These are phyloP conservation scores for Phoxinus phoxinus DNA, from an alignment of 2,113 vertebrate species.

Conservation along the genomic window DNA sequence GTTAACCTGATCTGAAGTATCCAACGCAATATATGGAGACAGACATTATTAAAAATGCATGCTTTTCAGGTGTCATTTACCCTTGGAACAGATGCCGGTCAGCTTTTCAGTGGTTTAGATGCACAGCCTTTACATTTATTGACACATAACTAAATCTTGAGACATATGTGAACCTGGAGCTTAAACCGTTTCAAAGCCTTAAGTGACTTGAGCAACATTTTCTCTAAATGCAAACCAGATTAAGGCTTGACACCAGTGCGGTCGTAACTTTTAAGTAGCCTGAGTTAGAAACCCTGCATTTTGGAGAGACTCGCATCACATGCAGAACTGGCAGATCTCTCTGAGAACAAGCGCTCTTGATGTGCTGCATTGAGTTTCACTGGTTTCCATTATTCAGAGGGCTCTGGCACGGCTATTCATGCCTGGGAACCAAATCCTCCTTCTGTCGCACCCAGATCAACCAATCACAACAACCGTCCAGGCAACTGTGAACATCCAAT, in stretches of 20 bases:
- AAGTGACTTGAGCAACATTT: background rate
- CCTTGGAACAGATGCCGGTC: slow-evolving; percentile 9
- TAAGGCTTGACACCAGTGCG: background rate
- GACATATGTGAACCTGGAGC: background rate
- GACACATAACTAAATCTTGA: background rate
- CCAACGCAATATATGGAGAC: slow-evolving; percentile 62
- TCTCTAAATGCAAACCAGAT: background rate
- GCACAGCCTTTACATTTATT: background rate
- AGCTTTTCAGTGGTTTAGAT: background rate
- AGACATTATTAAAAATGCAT: slow-evolving; percentile 70
- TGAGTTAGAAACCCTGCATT: background rate
- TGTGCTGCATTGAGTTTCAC: slow-evolving; percentile 53
- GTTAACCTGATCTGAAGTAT: slow-evolving; percentile 61
- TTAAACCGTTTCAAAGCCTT: background rate
- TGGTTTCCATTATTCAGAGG: slow-evolving; percentile 60
- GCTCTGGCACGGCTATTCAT: slow-evolving; percentile 40
- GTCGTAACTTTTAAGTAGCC: background rate
- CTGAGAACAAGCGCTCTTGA: slow-evolving; percentile 13
- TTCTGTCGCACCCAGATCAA: slow-evolving; percentile 22
- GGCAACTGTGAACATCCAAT: background rate
- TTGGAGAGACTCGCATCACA: background rate
- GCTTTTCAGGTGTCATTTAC: slow-evolving; percentile 64
- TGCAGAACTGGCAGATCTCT: slow-evolving; percentile 34
- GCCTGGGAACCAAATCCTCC: slow-evolving; percentile 45
- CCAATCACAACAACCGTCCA: slow-evolving; percentile 41